Evolutionary conservation across 2,113 vertebrate genomes (phyloP).

Genomic region (Antechinus flavipes): DNA sequence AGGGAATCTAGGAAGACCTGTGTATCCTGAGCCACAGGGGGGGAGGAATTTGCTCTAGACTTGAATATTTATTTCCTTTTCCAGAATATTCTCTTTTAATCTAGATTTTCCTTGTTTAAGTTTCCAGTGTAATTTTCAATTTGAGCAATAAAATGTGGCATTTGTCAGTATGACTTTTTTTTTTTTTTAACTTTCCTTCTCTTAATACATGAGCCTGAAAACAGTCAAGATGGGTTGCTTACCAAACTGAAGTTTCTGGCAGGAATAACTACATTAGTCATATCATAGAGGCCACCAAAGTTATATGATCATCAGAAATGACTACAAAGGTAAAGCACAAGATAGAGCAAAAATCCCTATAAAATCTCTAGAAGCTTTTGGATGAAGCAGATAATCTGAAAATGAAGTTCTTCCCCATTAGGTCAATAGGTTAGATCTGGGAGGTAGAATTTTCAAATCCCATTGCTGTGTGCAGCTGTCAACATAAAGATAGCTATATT

Average conservation of each 20-base stretch:
- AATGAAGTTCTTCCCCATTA: background rate
- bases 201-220: fast-evolving
- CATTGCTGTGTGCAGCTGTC: background rate
- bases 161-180: slow-evolving; percentile 36
- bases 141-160: slow-evolving; percentile 76
- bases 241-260: background rate
- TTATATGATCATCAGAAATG: background rate
- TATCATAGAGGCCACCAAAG: background rate
- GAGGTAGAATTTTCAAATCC: background rate
- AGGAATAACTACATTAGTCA: background rate
- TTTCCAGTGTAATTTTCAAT: slow-evolving; percentile 48
- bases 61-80: background rate
- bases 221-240: fast-evolving
- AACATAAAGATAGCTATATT: background rate
- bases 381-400: background rate
- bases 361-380: background rate
- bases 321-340: background rate
- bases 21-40: background rate
- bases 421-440: background rate
- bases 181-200: background rate
- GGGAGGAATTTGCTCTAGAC: background rate
- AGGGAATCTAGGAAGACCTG: background rate
- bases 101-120: background rate
- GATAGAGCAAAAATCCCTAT: background rate
- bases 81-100: background rate